Base-by-base conservation (phyloP, 2,888 invertebrate species). In the Sialis lutaria region DNA sequence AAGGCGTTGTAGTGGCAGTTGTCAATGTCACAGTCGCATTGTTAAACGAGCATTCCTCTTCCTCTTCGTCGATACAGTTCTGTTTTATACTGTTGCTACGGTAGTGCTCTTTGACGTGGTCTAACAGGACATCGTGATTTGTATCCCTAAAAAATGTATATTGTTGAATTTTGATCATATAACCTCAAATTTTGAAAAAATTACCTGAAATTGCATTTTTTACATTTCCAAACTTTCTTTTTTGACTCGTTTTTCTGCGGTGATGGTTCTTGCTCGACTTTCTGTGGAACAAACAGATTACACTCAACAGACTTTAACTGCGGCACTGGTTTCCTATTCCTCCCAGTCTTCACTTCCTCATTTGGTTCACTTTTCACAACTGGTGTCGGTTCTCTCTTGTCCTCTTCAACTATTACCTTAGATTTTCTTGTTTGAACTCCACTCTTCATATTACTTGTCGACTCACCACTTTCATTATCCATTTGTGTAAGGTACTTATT, bases 121-220 rank as follows among this genome's bases (percentile, higher is more conserved):
- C 67, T 52, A 80, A 62, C 2, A 82, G 74, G 22, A 75, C 71
- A 47, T 79, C 77, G 44, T 77, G 73, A 55, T 74, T 77, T 30
- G 72, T 68, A 62, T 80, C 74, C 55, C 81, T 78, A 56, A 30
- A 60, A 59, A 43, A 43, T 33, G 1, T 12, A 12, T 32, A 41
- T 22, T 22, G n/a, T 13, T 41, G n/a, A 12, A 40, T 8, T 12
- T 30, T 6, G 13, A 22, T 41, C 6, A 41, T 12, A 41, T 6
- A 13, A 13, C 22, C 41, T 22, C 22, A 22, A 22, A 22, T 22
- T 22, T 22, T 22, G 42, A 46, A 46, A 41, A 47, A 67, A 73
- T 72, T 64, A 86, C 86, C 79, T 82, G 65, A 84, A 91, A 61
- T 82, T 79, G 65, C 92, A 93, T 60, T 85, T 85, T 65, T 88